Conservation (phyloP, 2,113 vertebrate species). For the Hylia prasina region DNA sequence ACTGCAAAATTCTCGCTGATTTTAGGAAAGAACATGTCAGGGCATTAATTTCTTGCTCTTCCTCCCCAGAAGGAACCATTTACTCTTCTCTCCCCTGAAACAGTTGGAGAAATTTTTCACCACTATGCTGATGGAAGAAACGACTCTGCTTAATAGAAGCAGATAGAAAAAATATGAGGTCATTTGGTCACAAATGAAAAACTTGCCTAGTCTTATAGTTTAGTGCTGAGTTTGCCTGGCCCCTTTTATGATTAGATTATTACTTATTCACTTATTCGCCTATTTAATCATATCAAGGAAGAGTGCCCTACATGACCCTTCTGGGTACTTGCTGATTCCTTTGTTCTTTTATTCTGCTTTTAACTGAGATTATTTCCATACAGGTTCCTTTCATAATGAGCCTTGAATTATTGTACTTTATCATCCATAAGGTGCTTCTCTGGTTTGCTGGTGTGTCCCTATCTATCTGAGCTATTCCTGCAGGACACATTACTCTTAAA, state of each 20-base stretch:
- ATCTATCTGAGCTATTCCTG: slow-evolving; percentile 7
- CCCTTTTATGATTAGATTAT: slow-evolving; percentile 55
- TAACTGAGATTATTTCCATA: slow-evolving; percentile 30
- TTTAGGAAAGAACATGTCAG: neutral
- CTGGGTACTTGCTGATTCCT: slow-evolving; percentile 31
- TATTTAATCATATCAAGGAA: slow-evolving; percentile 55
- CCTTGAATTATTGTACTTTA: slow-evolving; percentile 41
- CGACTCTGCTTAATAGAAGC: slow-evolving; percentile 34
- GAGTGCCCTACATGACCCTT: slow-evolving; percentile 37
- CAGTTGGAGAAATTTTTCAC: slow-evolving; percentile 21
- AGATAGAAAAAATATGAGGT: slow-evolving; percentile 63
- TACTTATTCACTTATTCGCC: slow-evolving; percentile 60
- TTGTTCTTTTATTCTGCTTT: slow-evolving; percentile 39
- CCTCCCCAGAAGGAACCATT: neutral
- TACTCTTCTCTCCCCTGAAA: neutral
- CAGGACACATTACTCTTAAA: neutral
- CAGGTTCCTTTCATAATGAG: slow-evolving; percentile 34
- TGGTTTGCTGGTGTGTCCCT: neutral
- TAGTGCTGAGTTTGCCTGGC: slow-evolving; percentile 23
- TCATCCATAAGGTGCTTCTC: slow-evolving; percentile 23
- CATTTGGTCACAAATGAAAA: slow-evolving; percentile 63
- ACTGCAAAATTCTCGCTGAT: neutral
- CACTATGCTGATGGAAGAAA: neutral
- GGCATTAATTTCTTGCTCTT: neutral
- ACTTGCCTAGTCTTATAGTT: slow-evolving; percentile 28